A percentile compares a stretch with the other conserved stretches of the same genome.
phyloP scores from a whole-genome alignment of 2,888 invertebrate species.

The Subacronicta megacephala region DNA sequence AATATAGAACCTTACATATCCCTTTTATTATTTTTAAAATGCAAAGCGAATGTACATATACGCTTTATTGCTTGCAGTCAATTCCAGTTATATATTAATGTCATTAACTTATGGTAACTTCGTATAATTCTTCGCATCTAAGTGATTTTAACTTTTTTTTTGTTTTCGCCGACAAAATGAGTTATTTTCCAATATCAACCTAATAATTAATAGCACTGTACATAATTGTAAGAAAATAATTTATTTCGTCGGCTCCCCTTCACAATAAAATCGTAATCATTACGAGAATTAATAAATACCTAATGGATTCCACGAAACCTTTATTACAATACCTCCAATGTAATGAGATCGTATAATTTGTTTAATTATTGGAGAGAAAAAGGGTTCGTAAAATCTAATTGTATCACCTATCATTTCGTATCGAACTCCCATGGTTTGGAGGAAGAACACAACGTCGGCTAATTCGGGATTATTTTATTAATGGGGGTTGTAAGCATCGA shows the following conservation, averaged over 20 bases:
- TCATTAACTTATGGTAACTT: conserved; percentile 62
- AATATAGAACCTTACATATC: conserved; percentile 63
- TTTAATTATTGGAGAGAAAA: conserved; percentile 58
- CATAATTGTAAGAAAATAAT: conserved; percentile 55
- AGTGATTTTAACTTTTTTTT: conserved; percentile 38
- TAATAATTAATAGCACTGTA: conserved; percentile 58
- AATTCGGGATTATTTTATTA: conserved; percentile 11
- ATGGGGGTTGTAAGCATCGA: conserved; percentile 1
- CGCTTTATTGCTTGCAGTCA: conserved; percentile 76
- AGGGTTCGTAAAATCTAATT: conserved; percentile 58
- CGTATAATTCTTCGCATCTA: conserved; percentile 45
- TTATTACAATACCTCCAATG: conserved; percentile 59
- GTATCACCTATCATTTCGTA: conserved; percentile 47
- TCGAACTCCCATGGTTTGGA: conserved; percentile 40
- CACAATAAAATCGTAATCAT: conserved; percentile 45
- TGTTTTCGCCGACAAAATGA: conserved; percentile 42
- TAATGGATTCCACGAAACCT: conserved; percentile 61
- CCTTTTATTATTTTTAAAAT: conserved; percentile 61
- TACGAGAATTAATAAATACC: conserved; percentile 55
- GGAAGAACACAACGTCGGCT: conserved; percentile 51
- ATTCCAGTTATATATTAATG: conserved; percentile 65
- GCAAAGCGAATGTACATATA: conserved; percentile 61
- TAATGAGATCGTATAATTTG: conserved; percentile 73
- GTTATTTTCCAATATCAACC: conserved; percentile 46
- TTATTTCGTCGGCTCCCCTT: conserved; percentile 47